Evolutionary conservation across 1,140 invertebrate genomes (phyloP).

Genomic region (Amyelois transitella): DNA sequence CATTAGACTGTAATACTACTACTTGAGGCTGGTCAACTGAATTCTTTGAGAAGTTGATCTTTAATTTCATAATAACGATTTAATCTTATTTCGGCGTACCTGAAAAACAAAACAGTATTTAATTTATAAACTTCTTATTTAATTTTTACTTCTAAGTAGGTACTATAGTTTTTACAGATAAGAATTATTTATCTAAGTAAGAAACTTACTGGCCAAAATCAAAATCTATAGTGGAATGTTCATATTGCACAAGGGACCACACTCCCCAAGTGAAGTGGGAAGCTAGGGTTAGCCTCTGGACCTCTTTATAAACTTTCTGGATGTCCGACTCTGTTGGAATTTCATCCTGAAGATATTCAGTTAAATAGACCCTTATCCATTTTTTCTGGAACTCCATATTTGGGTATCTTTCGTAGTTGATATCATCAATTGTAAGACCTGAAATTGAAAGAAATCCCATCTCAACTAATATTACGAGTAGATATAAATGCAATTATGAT

Average conservation of each 20-base stretch:
- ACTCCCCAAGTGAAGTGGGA: slow-evolving; percentile 94
- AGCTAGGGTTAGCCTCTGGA: slow-evolving; percentile 86
- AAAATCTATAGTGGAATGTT: slow-evolving; percentile 94
- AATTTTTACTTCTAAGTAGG: no score
- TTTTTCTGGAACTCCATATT: slow-evolving; percentile 83
- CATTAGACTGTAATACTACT: neutral
- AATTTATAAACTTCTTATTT: no score
- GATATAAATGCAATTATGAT: no score
- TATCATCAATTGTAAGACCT: slow-evolving; percentile 80
- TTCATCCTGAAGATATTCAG: slow-evolving; percentile 74
- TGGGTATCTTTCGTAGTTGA: slow-evolving; percentile 88
- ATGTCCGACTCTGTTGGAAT: slow-evolving; percentile 77
- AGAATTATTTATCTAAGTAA: neutral
- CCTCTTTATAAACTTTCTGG: slow-evolving; percentile 83
- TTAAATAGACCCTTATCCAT: slow-evolving; percentile 89
- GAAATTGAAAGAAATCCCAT: no score
- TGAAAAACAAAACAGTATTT: slow-evolving; percentile 48
- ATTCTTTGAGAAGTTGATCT: slow-evolving; percentile 31
- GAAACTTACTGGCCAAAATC: slow-evolving; percentile 89
- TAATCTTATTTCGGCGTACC: slow-evolving; percentile 80
- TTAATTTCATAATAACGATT: slow-evolving; percentile 77
- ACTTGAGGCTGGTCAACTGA: slow-evolving; percentile 21
- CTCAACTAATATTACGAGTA: no score
- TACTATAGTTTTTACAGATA: no score
- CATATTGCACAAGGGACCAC: slow-evolving; percentile 94